Conservation (phyloP, 2,797 vertebrate genomes). For the Clarias pachynema region DNA sequence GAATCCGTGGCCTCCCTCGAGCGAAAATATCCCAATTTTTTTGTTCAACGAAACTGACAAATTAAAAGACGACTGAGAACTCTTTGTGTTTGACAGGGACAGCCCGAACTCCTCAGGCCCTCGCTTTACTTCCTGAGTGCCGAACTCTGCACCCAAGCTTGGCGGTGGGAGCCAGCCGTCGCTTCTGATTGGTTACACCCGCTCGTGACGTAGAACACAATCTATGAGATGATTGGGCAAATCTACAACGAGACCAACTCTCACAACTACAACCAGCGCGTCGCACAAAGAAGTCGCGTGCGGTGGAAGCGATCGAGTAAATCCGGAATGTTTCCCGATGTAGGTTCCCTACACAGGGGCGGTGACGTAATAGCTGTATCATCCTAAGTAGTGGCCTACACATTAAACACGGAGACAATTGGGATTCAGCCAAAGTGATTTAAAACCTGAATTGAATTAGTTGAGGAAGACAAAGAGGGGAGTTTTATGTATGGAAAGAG, state of each 20-base stretch:
- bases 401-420: neutral
- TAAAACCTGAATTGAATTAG: slow-evolving; percentile 32
- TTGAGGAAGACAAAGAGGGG: slow-evolving; percentile 1
- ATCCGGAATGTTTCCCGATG: slow-evolving; percentile 25
- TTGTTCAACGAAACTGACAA: neutral
- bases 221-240: slow-evolving; percentile 51
- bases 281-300: slow-evolving; percentile 40
- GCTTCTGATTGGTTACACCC: slow-evolving; percentile 59
- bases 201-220: slow-evolving; percentile 37
- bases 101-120: slow-evolving; percentile 22
- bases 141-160: slow-evolving; percentile 63
- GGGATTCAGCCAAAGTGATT: slow-evolving; percentile 1
- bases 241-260: slow-evolving; percentile 32
- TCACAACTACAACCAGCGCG: slow-evolving; percentile 18
- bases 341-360: slow-evolving; percentile 4
- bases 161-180: slow-evolving; percentile 56
- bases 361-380: slow-evolving; percentile 1
- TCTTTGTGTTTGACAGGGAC: slow-evolving; percentile 24
- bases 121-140: slow-evolving; percentile 56
- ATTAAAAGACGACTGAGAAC: neutral
- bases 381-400: neutral
- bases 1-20: neutral
- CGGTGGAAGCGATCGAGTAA: slow-evolving; percentile 14
- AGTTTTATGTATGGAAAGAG: neutral
- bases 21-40: neutral